Base-by-base conservation (phyloP, 1,140 invertebrate species). In the Sitobion miscanthi region DNA sequence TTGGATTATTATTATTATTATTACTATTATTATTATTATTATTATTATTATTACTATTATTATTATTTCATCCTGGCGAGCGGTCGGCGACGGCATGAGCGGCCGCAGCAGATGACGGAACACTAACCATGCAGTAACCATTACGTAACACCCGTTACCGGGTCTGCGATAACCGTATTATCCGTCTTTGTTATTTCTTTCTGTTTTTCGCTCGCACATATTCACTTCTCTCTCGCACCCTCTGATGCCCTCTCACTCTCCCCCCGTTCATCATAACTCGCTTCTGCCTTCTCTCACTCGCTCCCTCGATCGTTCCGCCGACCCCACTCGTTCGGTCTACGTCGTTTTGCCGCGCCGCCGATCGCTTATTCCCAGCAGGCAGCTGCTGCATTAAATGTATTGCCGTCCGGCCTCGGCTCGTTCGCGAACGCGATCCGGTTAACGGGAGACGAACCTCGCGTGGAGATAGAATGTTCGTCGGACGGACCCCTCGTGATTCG, bases 101-200 rank as follows among this genome's bases (percentile, higher is more conserved):
- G 23, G 52, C 35, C 8, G 54, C 52, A 14, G 57, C 38, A 69
- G 38, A 52, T 83, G 77, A 49, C 90, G 57, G 69, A 69, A 77
- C 38, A 25, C 42, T 77, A 90, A 47, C 90, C 90, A n/a, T 47
- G 62, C 42, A 42, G 42, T 91, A 77, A 91, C 90, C 90, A 91
- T 91, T 91, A 69, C 62, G 30, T 82, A 91, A 91, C 57, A 69
- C 90, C 62, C 45, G 91, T 83, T 47, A 83, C 91, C 91, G 77
- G 69, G 90, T 83, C 45, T 77, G 69, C 45, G 90, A 91, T 69
- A 91, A 91, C 45, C 38, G 90, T 69, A 77, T 77, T 77, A n/a
- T 90, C 52, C 35, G 57, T 90, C 86, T 87, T 87, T 49, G 30
- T 49, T 21, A 23, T 86, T 42, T 86, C 85, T 25, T 45, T 47